These are phyloP conservation scores for Cryptus viduatorius DNA, from an alignment of 2,888 invertebrate species.

Conservation along the genomic window DNA sequence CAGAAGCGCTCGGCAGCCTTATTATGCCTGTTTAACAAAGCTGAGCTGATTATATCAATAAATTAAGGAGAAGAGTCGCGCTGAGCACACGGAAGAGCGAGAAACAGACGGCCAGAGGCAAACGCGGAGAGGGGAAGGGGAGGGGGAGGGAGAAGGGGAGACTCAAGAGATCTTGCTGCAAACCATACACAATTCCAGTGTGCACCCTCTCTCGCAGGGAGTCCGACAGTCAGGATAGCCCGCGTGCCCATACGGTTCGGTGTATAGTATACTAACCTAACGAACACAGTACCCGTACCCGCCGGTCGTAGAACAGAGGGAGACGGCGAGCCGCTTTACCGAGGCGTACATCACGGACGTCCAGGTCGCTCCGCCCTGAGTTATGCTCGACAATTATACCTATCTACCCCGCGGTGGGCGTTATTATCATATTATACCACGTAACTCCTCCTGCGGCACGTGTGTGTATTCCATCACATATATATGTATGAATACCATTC, in stretches of 20 bases:
- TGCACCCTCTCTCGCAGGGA: conserved; percentile 58
- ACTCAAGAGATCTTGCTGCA: conserved; percentile 59
- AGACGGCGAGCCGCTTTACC: conserved; percentile 78
- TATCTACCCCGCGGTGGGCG: conserved; percentile 80
- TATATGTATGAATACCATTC: conserved; percentile 21
- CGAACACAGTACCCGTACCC: conserved; percentile 29
- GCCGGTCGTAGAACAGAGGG: conserved; percentile 57
- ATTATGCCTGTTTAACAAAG: conserved; percentile 80
- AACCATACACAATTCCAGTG: conserved; percentile 60
- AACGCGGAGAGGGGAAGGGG: background rate
- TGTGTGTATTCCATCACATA: conserved; percentile 52
- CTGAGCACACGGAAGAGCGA: conserved; percentile 35
- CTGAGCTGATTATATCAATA: conserved; percentile 84
- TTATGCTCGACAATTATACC: conserved; percentile 84
- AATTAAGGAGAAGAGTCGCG: conserved; percentile 77
- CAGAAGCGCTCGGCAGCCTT: conserved; percentile 60
- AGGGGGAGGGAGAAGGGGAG: conserved; percentile 32
- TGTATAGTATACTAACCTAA: conserved; percentile 29
- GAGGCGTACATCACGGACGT: conserved; percentile 82
- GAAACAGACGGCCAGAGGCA: conserved; percentile 17
- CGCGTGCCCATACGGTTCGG: conserved; percentile 68
- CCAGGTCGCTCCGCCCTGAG: conserved; percentile 81
- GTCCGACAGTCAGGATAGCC: conserved; percentile 59
- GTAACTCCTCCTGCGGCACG: conserved; percentile 60
- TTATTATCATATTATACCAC: conserved; percentile 82